Evolutionary conservation across 2,113 vertebrate species (phyloP).

Genomic region (Mus pahari): DNA sequence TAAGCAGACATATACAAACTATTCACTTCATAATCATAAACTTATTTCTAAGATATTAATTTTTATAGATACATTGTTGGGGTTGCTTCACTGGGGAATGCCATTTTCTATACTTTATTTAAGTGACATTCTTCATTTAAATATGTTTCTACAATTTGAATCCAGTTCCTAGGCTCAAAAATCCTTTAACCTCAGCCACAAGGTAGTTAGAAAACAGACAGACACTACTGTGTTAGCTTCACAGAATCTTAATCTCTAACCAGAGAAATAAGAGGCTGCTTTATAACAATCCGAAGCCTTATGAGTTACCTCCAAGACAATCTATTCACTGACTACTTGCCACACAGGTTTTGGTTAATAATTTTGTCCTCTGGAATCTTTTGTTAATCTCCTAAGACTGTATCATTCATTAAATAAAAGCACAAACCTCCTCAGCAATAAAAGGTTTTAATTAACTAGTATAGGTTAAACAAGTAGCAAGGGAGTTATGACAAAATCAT

Average conservation of each 20-base stretch:
- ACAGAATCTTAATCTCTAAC: slow-evolving; percentile 5
- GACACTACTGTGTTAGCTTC: background rate
- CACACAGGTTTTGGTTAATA: background rate
- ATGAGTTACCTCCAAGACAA: background rate
- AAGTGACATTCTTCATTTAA: background rate
- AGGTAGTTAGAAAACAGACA: background rate
- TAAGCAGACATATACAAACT: background rate
- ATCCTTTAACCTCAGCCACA: background rate
- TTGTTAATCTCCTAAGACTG: background rate
- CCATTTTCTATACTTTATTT: background rate
- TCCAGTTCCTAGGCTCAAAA: background rate
- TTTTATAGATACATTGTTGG: background rate
- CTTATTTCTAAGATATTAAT: slow-evolving; percentile 3
- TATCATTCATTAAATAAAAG: background rate
- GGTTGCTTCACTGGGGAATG: background rate
- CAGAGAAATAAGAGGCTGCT: background rate
- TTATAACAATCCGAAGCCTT: slow-evolving; percentile 39
- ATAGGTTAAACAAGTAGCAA: slow-evolving; percentile 30
- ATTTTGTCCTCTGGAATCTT: slow-evolving; percentile 7
- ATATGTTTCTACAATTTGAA: background rate
- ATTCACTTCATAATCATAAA: background rate
- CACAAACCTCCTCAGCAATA: background rate
- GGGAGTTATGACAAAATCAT: slow-evolving; percentile 34
- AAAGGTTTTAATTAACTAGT: background rate
- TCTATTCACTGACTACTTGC: slow-evolving; percentile 34